Percentiles rank a stretch among this genome's conserved stretches.
These are phyloP conservation scores for Zosterops pallidus DNA, from an alignment of 2,113 vertebrate genomes.

Conservation along the genomic window DNA sequence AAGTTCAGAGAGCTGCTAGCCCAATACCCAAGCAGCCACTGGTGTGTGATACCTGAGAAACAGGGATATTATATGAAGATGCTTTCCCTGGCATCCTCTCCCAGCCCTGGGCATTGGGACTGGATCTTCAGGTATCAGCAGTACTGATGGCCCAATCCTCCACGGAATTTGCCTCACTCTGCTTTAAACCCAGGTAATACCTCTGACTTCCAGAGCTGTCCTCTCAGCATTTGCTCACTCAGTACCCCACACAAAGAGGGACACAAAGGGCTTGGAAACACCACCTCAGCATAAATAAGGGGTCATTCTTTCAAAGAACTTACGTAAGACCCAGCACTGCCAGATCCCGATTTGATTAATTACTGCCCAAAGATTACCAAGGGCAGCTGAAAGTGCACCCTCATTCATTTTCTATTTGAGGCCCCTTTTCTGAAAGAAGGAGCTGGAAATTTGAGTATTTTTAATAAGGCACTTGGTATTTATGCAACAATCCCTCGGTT, in stretches of 20 bases:
- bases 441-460: neutral
- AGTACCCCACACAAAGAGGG: neutral
- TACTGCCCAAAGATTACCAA: neutral
- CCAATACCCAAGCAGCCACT: neutral
- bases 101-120: neutral
- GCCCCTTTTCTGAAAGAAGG: neutral
- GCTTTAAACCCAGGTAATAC: neutral
- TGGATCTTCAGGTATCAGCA: neutral
- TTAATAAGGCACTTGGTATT: neutral
- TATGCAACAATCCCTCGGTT: neutral
- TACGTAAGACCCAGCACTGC: neutral
- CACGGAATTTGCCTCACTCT: neutral
- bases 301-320: neutral
- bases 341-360: slow-evolving; percentile 7
- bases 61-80: accelerated
- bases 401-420: slow-evolving; percentile 16
- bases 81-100: neutral
- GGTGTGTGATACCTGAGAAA: neutral
- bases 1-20: neutral
- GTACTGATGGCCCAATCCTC: neutral
- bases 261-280: neutral
- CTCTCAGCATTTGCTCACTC: neutral
- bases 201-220: neutral
- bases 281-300: neutral
- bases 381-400: neutral